phyloP scores from a whole-genome alignment of 1,140 invertebrate species.

The Chrysomallon squamiferum region DNA sequence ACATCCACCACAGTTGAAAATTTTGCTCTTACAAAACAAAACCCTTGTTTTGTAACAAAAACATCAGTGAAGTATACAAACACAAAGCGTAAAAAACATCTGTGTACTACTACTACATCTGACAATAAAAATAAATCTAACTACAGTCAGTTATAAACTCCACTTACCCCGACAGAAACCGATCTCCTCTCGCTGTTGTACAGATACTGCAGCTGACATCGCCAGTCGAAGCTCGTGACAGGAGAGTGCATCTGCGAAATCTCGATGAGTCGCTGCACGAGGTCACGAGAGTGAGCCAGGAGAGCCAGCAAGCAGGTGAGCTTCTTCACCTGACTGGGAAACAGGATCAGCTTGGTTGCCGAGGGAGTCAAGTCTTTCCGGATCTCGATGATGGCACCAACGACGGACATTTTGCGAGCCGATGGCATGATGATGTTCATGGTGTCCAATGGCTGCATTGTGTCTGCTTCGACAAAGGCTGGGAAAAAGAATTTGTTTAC shows the following conservation, averaged over 20 bases:
- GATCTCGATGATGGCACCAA: slow-evolving; percentile 11
- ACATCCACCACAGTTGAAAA: no score
- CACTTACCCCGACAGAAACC: slow-evolving; percentile 48
- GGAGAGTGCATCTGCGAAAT: slow-evolving; percentile 22
- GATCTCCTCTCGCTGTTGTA: slow-evolving; percentile 39
- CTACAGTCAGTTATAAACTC: no score
- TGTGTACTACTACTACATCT: no score
- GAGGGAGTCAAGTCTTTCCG: slow-evolving; percentile 12
- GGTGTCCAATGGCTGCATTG: slow-evolving; percentile 49
- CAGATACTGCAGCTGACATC: slow-evolving; percentile 48
- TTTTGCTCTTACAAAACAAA: no score
- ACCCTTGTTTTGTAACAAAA: no score
- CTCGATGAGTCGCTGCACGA: slow-evolving; percentile 43
- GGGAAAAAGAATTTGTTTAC: background rate
- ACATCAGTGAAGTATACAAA: no score
- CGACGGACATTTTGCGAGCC: slow-evolving; percentile 21
- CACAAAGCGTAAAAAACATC: no score
- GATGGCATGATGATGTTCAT: slow-evolving; percentile 48
- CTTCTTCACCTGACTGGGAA: slow-evolving; percentile 59
- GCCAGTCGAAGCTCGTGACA: slow-evolving; percentile 46
- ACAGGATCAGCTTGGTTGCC: slow-evolving; percentile 51
- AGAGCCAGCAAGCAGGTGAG: slow-evolving; percentile 47
- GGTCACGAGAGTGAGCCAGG: slow-evolving; percentile 51
- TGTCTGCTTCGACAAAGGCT: slow-evolving; percentile 9
- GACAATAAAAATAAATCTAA: no score